These are phyloP conservation scores for Periplaneta americana DNA, from an alignment of 1,140 invertebrate species.

Conservation along the genomic window DNA sequence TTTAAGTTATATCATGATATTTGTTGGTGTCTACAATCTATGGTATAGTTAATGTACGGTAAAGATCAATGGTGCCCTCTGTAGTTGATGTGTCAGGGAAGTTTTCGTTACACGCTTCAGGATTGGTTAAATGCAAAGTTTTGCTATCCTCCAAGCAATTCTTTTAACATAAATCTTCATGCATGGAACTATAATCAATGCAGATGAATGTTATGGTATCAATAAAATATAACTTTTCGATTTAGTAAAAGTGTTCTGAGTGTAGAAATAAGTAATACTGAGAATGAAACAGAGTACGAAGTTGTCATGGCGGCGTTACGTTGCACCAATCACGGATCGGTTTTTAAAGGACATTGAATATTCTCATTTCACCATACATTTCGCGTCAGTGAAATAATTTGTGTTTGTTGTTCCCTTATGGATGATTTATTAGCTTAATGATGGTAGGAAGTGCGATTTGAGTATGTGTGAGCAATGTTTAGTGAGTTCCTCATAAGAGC, in stretches of 20 bases:
- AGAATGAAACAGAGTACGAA: conserved; percentile 22
- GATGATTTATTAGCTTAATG: conserved; percentile 13
- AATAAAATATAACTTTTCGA: background rate
- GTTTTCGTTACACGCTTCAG: conserved; percentile 27
- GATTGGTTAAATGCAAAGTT: conserved; percentile 31
- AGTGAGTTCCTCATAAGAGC: conserved; percentile 16
- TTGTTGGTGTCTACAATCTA: background rate
- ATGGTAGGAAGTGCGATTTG: conserved; percentile 15
- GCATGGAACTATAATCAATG: background rate
- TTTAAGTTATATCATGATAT: too few relatives aligned
- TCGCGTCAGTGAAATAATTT: conserved; percentile 55
- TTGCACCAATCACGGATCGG: conserved; percentile 53
- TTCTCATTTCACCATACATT: conserved; percentile 41
- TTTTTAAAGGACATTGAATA: conserved; percentile 45
- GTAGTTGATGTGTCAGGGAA: conserved; percentile 26
- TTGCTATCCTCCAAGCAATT: conserved; percentile 16
- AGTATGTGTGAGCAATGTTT: conserved; percentile 5
- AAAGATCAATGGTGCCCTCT: conserved; percentile 31
- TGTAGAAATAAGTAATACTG: background rate
- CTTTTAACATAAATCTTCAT: conserved; percentile 17
- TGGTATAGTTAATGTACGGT: background rate
- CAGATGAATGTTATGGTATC: background rate
- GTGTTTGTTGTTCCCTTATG: conserved; percentile 35
- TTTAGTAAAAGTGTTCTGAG: background rate
- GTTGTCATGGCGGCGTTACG: conserved; percentile 53